phyloP scores from a whole-genome alignment of 2,113 vertebrate species.

The Rhabdornis inornatus region DNA sequence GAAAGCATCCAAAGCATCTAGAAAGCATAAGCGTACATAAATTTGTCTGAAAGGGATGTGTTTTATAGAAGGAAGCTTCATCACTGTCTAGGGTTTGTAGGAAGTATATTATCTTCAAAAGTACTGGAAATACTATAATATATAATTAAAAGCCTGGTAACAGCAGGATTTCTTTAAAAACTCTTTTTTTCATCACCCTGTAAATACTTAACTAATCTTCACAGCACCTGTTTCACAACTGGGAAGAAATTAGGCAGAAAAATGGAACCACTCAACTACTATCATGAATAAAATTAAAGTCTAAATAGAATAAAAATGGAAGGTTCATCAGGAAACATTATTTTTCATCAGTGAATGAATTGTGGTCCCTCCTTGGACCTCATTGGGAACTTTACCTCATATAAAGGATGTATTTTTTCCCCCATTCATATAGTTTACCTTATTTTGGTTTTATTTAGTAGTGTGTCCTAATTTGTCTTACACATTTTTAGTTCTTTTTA shows the following conservation, averaged over 20 bases:
- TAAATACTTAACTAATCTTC: background rate
- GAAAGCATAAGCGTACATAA: background rate
- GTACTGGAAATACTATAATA: background rate
- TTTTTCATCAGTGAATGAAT: background rate
- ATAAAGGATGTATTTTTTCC: fast-evolving
- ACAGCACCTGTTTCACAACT: background rate
- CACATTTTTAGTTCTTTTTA: background rate
- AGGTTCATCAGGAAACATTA: background rate
- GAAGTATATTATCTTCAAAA: background rate
- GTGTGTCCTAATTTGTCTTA: background rate
- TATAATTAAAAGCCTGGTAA: background rate
- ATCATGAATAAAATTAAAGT: background rate
- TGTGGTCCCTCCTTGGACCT: background rate
- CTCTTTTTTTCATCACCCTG: background rate
- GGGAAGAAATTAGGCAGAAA: background rate
- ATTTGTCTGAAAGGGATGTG: background rate
- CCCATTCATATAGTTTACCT: fast-evolving
- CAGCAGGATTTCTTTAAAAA: background rate
- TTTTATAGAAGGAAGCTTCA: background rate
- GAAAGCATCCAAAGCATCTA: background rate
- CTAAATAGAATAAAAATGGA: background rate
- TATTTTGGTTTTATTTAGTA: background rate
- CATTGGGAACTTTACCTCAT: background rate
- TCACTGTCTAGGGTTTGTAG: background rate
- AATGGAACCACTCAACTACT: background rate